A percentile compares a stretch with the other conserved stretches of the same genome.
These are phyloP conservation scores for Iguana delicatissima DNA, from an alignment of 2,797 vertebrate species.

Conservation along the genomic window DNA sequence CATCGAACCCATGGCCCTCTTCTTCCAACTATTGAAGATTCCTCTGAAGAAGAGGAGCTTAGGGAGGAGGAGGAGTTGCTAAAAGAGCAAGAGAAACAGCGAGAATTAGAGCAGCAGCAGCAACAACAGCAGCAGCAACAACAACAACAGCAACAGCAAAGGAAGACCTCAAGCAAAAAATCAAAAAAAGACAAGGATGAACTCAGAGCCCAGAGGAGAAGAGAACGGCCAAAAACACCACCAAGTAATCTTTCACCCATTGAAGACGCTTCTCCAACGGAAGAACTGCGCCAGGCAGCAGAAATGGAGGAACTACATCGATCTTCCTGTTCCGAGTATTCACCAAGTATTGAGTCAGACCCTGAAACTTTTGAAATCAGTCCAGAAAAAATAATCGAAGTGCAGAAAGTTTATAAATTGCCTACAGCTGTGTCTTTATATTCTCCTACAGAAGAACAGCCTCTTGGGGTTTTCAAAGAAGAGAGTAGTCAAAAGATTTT, in stretches of 20 bases:
- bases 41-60: conserved; percentile 94
- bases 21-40: conserved; percentile 94
- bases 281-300: conserved; percentile 87
- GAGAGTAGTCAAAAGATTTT: conserved; percentile 80
- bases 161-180: conserved; percentile 93
- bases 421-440: conserved; percentile 92
- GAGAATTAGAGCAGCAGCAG: conserved; percentile 85
- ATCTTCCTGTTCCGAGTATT: conserved; percentile 92
- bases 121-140: conserved; percentile 88
- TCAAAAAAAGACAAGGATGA: conserved; percentile 99
- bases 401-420: conserved; percentile 94
- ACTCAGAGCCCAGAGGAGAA: conserved; percentile 92
- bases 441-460: conserved; percentile 91
- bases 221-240: conserved; percentile 93
- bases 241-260: conserved; percentile 97
- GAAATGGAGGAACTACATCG: conserved; percentile 87
- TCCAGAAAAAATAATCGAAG: conserved; percentile 88
- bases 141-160: conserved; percentile 68
- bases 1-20: conserved; percentile 90
- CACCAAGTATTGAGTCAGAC: conserved; percentile 92
- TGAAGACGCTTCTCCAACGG: conserved; percentile 87
- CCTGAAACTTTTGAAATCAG: conserved; percentile 95
- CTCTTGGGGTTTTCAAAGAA: conserved; percentile 76
- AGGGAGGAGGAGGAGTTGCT: conserved; percentile 94
- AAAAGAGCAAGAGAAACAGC: conserved; percentile 93